phyloP scores from a whole-genome alignment of 2,113 vertebrate genomes.

The Acrocephalus arundinaceus region DNA sequence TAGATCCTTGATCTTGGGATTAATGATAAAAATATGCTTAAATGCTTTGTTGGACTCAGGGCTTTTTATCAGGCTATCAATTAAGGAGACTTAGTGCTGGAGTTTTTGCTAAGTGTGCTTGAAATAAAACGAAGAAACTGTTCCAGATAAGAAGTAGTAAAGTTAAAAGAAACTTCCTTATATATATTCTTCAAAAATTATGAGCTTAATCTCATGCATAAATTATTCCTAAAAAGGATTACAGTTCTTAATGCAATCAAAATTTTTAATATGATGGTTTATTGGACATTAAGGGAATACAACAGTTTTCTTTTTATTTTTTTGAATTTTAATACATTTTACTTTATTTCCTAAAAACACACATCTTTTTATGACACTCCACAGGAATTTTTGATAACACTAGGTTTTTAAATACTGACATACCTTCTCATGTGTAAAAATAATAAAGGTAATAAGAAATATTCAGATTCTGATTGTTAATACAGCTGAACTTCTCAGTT shows the following conservation, averaged over 20 bases:
- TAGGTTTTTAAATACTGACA: not conserved
- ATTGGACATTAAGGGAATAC: not conserved
- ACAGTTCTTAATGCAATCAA: not conserved
- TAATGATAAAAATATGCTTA: not conserved
- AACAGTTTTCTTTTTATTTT: not conserved
- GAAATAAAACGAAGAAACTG: not conserved
- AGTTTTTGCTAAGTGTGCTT: not conserved
- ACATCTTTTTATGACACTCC: not conserved
- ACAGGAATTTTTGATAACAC: not conserved
- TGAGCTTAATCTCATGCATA: not conserved
- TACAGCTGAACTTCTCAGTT: not conserved
- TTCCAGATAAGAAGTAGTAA: not conserved
- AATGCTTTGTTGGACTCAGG: not conserved
- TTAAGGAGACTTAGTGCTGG: not conserved
- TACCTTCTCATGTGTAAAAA: not conserved
- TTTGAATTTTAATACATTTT: not conserved
- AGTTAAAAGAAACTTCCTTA: not conserved
- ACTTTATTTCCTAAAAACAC: not conserved
- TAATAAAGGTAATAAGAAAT: not conserved
- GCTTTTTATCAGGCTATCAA: not conserved
- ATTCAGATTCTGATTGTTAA: not conserved
- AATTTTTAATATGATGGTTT: not conserved
- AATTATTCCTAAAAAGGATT: not conserved
- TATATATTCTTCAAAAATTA: not conserved
- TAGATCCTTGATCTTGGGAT: not conserved